These are phyloP conservation scores for Heliothis subflexa DNA, from an alignment of 1,140 invertebrate genomes.

Conservation along the genomic window DNA sequence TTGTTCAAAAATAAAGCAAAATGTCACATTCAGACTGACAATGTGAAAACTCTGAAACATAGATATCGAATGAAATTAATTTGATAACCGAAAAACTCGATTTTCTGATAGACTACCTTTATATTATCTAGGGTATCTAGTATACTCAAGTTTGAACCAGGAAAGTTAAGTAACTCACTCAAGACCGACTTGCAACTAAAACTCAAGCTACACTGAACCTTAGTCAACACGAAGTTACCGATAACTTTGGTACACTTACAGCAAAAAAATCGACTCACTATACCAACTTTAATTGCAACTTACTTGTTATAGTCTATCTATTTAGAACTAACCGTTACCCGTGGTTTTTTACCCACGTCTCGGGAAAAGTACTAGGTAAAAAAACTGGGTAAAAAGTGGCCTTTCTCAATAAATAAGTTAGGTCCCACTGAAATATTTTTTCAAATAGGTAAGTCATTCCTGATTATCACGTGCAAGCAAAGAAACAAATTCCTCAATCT, in stretches of 20 bases:
- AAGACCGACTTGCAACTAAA: neutral
- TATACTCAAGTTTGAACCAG: constrained; percentile 5
- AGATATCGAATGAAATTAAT: neutral
- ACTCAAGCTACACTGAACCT: neutral
- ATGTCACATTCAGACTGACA: too few relatives aligned
- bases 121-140: constrained; percentile 3
- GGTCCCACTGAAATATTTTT: too few relatives aligned
- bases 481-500: too few relatives aligned
- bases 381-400: too few relatives aligned
- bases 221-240: constrained; percentile 20
- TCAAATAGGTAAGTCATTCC: too few relatives aligned
- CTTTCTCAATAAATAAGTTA: too few relatives aligned
- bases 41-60: neutral
- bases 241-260: neutral
- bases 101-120: constrained; percentile 22
- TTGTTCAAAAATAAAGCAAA: too few relatives aligned
- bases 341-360: too few relatives aligned
- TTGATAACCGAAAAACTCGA: neutral
- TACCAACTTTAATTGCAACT: constrained; percentile 1
- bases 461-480: too few relatives aligned
- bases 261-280: neutral
- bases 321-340: too few relatives aligned
- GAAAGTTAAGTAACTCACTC: neutral
- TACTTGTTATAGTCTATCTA: neutral
- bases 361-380: too few relatives aligned